Conservation (phyloP, 2,888 invertebrate species). For the Dichetophora obliterata region DNA sequence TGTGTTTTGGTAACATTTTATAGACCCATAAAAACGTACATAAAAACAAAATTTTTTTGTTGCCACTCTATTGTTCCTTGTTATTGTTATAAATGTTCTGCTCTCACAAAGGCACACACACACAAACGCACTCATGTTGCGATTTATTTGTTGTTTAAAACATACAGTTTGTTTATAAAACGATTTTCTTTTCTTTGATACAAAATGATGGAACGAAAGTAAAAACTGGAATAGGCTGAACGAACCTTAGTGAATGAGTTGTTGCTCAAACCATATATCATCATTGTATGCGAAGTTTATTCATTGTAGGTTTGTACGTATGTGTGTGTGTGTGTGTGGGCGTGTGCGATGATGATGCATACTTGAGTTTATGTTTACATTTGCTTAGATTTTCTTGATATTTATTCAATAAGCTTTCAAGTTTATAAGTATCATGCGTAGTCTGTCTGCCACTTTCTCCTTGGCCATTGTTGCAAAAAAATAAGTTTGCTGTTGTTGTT, state of each 20-base stretch:
- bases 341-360: no score
- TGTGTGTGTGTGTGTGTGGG: neutral
- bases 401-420: constrained; percentile 23
- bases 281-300: neutral
- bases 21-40: no score
- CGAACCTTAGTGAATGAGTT: neutral
- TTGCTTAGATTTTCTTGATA: constrained; percentile 2
- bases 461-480: neutral
- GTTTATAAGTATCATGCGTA: neutral
- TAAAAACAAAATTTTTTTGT: neutral
- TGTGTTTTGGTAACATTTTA: constrained; percentile 1
- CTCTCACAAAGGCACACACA: neutral
- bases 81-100: neutral
- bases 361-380: neutral
- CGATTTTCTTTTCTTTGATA: neutral
- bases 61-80: neutral
- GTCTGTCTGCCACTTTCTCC: no score
- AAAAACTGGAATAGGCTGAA: neutral
- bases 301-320: neutral
- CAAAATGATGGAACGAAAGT: neutral
- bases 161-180: neutral
- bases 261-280: neutral
- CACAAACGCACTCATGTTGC: neutral
- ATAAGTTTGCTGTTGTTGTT: neutral
- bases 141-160: no score